Evolutionary conservation across 2,888 invertebrate genomes (phyloP), one percentile per base, ranked within the genome.

Genomic region (Macropis europaea): DNA sequence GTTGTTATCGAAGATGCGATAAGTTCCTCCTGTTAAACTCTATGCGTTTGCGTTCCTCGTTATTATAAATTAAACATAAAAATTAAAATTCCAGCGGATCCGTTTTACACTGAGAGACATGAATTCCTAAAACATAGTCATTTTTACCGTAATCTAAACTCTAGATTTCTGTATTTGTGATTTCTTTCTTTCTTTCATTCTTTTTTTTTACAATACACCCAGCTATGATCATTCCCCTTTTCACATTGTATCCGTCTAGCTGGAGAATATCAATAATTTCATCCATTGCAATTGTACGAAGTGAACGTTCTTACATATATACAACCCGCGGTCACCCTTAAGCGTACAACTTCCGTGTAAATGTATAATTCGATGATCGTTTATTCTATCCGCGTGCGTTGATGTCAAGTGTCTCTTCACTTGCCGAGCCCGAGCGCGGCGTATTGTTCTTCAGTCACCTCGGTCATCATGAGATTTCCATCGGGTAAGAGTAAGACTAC

Each of bases 391-490:
- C 48, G 40, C 19, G 40, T 50, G 24, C 50, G 22, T 69, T 43
- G 43, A 59, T 26, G 19, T 52, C 57, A 59, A 60, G 50, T 47
- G 43, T 50, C 52, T 57, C 64, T 84, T 90, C 92, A 90, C 92
- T 93, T 86, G 90, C 92, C 91, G 88, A 94, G 84, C 91, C 92
- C 83, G 89, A 93, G 84, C 22, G 95, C 94, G 74, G 94, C 94
- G 82, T 94, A 96, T 87, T 97, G 96, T 85, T 96, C 96, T 83
- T 95, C 96, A 82, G 96, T 95, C 72, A 97, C 94, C 90, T 96
- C 96, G 4, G 96, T 96, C 93, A 96, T 95, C 92, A 96, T 96
- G 70, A 96, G 92, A 85, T 95, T 95, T 73, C 96, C 96, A 88
- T 96, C 96, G 6, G 96, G 96, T 81, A 96, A 91, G 84, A 96